Evolutionary conservation across 1,140 invertebrate genomes (phyloP).

Genomic region (Lepidostoma basale): DNA sequence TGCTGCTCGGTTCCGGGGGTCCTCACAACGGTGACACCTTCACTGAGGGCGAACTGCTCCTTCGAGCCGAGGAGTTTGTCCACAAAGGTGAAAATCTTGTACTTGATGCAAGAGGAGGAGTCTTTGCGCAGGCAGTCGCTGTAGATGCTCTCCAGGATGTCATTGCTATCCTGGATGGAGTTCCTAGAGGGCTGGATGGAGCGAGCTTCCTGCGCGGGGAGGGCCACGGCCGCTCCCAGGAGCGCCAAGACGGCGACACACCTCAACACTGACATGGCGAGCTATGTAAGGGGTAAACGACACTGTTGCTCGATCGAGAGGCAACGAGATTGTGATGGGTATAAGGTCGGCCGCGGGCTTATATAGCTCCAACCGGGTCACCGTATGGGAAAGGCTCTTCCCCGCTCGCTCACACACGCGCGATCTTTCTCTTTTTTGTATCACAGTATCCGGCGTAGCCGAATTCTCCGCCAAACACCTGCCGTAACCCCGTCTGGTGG

Average conservation of each 20-base stretch:
- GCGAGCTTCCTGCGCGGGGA: conserved; percentile 72
- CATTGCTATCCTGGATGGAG: conserved; percentile 70
- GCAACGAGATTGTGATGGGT: conserved; percentile 19
- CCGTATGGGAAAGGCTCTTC: conserved; percentile 27
- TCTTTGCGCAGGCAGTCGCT: conserved; percentile 80
- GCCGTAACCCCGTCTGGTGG: not conserved
- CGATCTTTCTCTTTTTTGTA: conserved; percentile 36
- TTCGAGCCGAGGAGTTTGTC: conserved; percentile 80
- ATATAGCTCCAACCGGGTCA: conserved; percentile 32
- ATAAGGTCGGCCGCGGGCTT: conserved; percentile 18
- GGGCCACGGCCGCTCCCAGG: conserved; percentile 60
- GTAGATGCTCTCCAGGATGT: conserved; percentile 76
- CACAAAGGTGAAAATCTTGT: conserved; percentile 82
- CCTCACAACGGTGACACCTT: conserved; percentile 82
- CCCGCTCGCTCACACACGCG: conserved; percentile 18
- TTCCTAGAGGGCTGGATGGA: conserved; percentile 50
- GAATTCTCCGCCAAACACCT: conserved; percentile 15
- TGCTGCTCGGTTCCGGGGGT: conserved; percentile 64
- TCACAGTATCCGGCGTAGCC: conserved; percentile 16
- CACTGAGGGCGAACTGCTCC: conserved; percentile 76
- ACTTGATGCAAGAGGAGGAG: conserved; percentile 80
- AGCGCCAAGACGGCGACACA: conserved; percentile 60
- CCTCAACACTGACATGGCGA: conserved; percentile 50
- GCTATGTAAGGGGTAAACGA: not conserved
- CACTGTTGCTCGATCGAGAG: conserved; percentile 18